Evolutionary conservation across 2,113 vertebrate species (phyloP), one percentile per base, ranked within the genome.

Genomic region (Cheirogaleus medius): DNA sequence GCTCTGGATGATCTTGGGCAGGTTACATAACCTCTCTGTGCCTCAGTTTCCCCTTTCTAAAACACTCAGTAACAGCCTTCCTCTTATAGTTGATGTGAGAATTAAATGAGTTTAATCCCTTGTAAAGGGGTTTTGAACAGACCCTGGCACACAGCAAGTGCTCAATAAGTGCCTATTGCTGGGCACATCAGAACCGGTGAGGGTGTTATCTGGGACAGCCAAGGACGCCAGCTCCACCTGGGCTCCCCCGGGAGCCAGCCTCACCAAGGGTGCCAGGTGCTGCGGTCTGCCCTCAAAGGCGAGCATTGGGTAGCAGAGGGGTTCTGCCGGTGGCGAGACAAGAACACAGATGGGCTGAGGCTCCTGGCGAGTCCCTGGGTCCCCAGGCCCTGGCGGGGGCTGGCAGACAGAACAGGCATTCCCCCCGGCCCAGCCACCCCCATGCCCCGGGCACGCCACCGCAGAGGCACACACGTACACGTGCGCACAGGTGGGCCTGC

Each of bases 151-250:
- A 78, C 68, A 87, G 86, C 91, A 74, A 94, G 91, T 27, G 58
- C 80, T 87, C 89, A n/a, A 4, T 86, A 54, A 37, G 69, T 74
- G 74, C 69, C 37, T 82, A 56, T 18, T 44, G 93, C 92, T 63
- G 12, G 84, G 64, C 8, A 5, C 5, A 12, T 1, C 3, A 18
- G 88, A 39, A 11, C 37, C 52, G 6, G 87, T 6, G 64, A 90
- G 84, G 80, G 42, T 49, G 1, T 91, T 95, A 97, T 98, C 96
- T 98, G 95, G 98, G 97, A 80, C 97, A 96, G 94, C 93, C 80
- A 95, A 97, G 98, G 97, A 97, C 97, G 76, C 2, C 15, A 88
- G 39, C 80, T 63, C 86, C 82, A 94, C 84, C 52, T 20, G 1
- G 47, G 37, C n/a, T 84, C 54, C 95, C 82, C 92, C 17, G 94